phyloP scores from a whole-genome alignment of 2,797 vertebrate genomes.

The Argyrosomus regius region DNA sequence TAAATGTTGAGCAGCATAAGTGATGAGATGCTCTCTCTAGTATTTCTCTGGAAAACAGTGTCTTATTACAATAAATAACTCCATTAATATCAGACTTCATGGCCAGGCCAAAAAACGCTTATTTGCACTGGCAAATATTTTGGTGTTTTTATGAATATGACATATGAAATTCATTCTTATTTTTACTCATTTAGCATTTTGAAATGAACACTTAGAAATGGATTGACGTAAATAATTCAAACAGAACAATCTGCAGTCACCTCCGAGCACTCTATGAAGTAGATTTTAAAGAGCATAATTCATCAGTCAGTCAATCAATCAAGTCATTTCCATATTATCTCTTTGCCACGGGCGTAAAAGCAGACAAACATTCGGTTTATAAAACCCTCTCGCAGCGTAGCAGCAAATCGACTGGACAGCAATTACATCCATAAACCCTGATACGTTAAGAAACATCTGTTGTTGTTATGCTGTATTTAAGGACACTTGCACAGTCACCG shows the following conservation, averaged over 20 bases:
- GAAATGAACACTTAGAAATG: not conserved
- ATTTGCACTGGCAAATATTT: not conserved
- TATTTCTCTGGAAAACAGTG: not conserved
- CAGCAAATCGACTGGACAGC: conserved; percentile 6
- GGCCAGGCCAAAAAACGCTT: not conserved
- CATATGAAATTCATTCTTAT: not conserved
- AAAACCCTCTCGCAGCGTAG: not conserved
- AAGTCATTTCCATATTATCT: not conserved
- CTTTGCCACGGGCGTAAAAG: not conserved
- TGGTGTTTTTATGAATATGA: not conserved
- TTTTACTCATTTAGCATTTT: not conserved
- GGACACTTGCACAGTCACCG: conserved; percentile 30
- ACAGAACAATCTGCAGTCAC: not conserved
- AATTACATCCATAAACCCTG: conserved; percentile 14
- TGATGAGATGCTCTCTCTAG: not conserved
- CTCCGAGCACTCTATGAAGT: not conserved
- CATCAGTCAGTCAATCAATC: conserved; percentile 23
- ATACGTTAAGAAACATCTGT: conserved; percentile 28
- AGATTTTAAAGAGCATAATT: conserved; percentile 29
- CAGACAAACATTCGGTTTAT: not conserved
- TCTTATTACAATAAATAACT: not conserved
- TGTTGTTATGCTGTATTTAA: conserved; percentile 54
- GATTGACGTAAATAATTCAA: conserved; percentile 17
- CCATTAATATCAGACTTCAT: not conserved
- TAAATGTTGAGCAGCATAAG: not conserved